phyloP scores from a whole-genome alignment of 1,140 invertebrate genomes.

The Planococcus citri region DNA sequence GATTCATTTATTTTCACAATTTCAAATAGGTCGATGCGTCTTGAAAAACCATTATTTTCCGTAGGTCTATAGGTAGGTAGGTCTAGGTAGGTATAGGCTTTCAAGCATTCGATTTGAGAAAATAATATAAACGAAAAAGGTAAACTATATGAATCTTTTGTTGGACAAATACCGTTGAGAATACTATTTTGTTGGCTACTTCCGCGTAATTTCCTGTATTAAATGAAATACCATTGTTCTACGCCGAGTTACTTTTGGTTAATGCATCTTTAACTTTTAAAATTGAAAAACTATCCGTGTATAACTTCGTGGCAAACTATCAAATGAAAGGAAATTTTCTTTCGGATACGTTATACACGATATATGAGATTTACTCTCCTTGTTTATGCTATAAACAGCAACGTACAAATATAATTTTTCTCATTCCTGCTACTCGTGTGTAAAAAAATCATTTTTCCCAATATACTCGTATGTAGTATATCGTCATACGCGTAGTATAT shows the following conservation, averaged over 20 bases:
- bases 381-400: too few species aligned
- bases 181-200: conserved; percentile 1
- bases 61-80: too few species aligned
- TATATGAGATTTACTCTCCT: too few species aligned
- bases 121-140: not conserved
- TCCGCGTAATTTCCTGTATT: conserved; percentile 4
- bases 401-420: too few species aligned
- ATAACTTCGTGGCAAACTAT: not conserved
- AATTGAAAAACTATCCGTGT: not conserved
- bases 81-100: too few species aligned
- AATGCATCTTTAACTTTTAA: not conserved
- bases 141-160: not conserved
- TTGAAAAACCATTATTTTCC: too few species aligned
- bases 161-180: not conserved
- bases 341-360: not conserved
- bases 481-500: too few species aligned
- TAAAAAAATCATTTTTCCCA: too few species aligned
- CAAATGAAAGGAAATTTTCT: not conserved
- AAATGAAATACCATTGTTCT: not conserved
- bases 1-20: too few species aligned
- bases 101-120: not conserved
- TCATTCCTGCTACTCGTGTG: too few species aligned
- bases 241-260: not conserved
- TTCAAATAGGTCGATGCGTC: too few species aligned
- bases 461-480: too few species aligned